Evolutionary conservation across 2,797 vertebrate genomes (phyloP), one percentile per base, ranked within the genome.

Genomic region (Brachyalestes nurse): DNA sequence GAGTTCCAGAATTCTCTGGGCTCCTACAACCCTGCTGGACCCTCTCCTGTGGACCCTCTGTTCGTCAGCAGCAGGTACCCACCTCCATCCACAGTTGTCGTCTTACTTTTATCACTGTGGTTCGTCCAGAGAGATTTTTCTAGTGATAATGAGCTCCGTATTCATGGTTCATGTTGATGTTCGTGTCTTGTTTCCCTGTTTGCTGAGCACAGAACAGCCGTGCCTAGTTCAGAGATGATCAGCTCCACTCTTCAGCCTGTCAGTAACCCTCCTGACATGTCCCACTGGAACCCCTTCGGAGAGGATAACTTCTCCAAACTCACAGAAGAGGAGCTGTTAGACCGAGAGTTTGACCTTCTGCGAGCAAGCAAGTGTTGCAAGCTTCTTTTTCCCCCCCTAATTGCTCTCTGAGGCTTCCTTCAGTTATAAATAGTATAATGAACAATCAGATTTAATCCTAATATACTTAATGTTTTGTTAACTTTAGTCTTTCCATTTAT

Each of bases 291-390:
- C 89, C 98, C 98, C 0, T 99, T 99, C 40, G 97, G 97, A 89
- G 97, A 99, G 90, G 98, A 99, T 92, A 99, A 98, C 94, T 99
- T 99, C 89, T 97, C 97, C 83, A 97, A 95, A 80, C 71, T 99
- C 91, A 99, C 97, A 0, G 97, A 98, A 89, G 98, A 99, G 91
- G 97, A 99, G 89, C 94, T 99, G 69, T 93, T 99, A 86, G 96
- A 99, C 93, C 95, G 97, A 80, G 97, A 99, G 89, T 99, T 99
- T 88, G 98, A 99, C 95, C 93, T 97, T 89, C 97, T 99, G 7
- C 95, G 98, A 98, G 95, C 97, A 97, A 97, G 97, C 95, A 96
- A 97, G 97, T 96, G 93, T 93, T 90, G 2, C 47, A 19, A 47
- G 45, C 74, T 73, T 72, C 12, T 69, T 53, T 53, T 2, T n/a